phyloP scores from a whole-genome alignment of 2,113 vertebrate species.

The Oryzias javanicus region DNA sequence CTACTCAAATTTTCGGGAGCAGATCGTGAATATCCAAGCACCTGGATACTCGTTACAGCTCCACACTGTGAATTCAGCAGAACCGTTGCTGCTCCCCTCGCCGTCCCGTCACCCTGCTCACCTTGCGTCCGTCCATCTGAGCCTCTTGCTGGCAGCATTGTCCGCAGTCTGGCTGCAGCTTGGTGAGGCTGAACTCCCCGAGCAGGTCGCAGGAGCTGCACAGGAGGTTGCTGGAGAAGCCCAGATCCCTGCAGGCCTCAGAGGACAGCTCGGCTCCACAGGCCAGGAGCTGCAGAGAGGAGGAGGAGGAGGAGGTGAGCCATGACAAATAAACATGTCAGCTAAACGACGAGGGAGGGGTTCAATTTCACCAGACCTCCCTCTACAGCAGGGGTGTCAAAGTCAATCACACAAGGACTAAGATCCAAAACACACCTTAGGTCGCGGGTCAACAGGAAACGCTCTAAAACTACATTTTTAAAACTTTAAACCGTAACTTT shows the following conservation, averaged over 20 bases:
- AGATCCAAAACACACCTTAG: too few relatives aligned
- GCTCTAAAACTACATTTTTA: too few relatives aligned
- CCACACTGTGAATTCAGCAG: background rate
- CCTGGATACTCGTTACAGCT: too few relatives aligned
- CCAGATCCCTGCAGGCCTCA: constrained; percentile 92
- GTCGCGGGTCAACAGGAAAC: too few relatives aligned
- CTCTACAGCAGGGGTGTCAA: too few relatives aligned
- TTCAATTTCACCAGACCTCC: too few relatives aligned
- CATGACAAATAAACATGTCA: background rate
- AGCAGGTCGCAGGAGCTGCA: constrained; percentile 96
- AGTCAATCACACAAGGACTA: too few relatives aligned
- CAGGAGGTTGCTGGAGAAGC: constrained; percentile 97
- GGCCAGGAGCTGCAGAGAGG: constrained; percentile 77
- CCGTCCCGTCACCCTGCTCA: constrained; percentile 46
- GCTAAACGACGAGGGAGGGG: too few relatives aligned
- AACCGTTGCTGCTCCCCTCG: constrained; percentile 4
- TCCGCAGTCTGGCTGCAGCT: constrained; percentile 85
- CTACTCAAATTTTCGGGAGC: too few relatives aligned
- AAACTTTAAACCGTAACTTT: too few relatives aligned
- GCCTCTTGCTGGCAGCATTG: constrained; percentile 97
- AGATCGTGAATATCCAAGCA: too few relatives aligned
- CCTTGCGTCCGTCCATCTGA: constrained; percentile 91
- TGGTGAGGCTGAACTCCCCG: constrained; percentile 87
- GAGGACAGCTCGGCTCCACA: constrained; percentile 88
- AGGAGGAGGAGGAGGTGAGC: constrained; percentile 7